Evolutionary conservation across 2,113 vertebrate genomes (phyloP), one percentile per base, ranked within the genome.

Genomic region (Monopterus albus): DNA sequence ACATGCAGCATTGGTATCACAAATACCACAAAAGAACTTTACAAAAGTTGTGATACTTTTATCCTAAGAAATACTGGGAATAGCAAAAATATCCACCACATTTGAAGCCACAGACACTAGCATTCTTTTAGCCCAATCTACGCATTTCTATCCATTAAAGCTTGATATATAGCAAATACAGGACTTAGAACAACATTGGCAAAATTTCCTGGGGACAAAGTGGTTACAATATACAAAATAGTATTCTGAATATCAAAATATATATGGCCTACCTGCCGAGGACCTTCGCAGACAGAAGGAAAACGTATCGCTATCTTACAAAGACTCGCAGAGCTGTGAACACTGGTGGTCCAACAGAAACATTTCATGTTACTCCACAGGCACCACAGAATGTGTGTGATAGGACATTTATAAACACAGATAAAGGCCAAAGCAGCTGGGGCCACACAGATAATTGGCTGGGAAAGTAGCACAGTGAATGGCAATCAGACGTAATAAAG

Each of bases 321-420:
- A 38, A 60, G 72, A 66, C 73, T 75, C 52, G 66, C 43, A 29
- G 67, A n/a, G 78, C 51, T 85, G 79, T 79, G 72, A 78, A 66
- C 52, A 29, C 76, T 86, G 84, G 75, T 73, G 72, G 66, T 90
- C 85, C 60, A 43, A 61, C 69, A 82, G 72, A 72, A 62, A 65
- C 79, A 78, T 84, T 73, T 78, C 72, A 77, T 88, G 81, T 80
- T 87, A 47, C 61, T 82, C 67, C 63, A 52, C 76, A 60, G 42
- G 42, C 56, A 52, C 71, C 42, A 20, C 72, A 84, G 84, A 84
- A 84, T 86, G 82, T 75, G 64, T 65, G 71, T 55, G 83, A 86
- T 85, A 76, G 81, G 57, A 56, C 72, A 78, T 83, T 66, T 66
- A 72, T 93, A 93, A 93, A 94, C 91, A 63, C 75, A 91, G 93